These are phyloP conservation scores for Peromyscus attwateri DNA, from an alignment of 2,797 vertebrate genomes.

Conservation along the genomic window DNA sequence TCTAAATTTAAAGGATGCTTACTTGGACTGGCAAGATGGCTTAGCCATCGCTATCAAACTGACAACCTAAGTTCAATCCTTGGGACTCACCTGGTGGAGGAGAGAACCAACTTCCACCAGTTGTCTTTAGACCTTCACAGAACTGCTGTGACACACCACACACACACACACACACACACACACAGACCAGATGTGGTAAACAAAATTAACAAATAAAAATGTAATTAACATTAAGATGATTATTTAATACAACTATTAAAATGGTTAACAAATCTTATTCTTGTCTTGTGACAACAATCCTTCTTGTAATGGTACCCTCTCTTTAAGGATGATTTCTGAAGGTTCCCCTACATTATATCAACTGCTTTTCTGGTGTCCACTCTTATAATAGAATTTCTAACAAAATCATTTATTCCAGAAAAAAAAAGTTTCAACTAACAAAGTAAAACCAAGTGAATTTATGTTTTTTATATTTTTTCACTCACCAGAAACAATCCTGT, in stretches of 20 bases:
- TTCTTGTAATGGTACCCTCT: neutral
- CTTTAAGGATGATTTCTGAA: conserved; percentile 36
- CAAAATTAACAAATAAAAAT: neutral
- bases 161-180: neutral
- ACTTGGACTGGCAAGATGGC: neutral
- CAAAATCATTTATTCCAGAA: neutral
- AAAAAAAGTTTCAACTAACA: neutral
- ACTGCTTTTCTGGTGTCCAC: neutral
- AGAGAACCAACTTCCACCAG: neutral
- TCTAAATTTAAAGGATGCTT: neutral
- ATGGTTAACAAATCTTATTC: neutral
- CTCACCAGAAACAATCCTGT: neutral
- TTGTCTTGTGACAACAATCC: neutral
- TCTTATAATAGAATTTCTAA: neutral
- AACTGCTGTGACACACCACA: neutral
- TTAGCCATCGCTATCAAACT: neutral
- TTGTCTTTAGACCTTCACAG: neutral
- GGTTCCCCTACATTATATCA: neutral
- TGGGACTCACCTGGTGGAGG: neutral
- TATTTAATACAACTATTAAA: neutral
- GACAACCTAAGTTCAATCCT: neutral
- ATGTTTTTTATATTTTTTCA: neutral
- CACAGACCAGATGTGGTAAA: neutral
- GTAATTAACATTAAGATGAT: neutral
- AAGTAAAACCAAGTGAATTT: conserved; percentile 7